Conservation (phyloP, 2,888 invertebrate genomes). For the Spilosoma lubricipeda region DNA sequence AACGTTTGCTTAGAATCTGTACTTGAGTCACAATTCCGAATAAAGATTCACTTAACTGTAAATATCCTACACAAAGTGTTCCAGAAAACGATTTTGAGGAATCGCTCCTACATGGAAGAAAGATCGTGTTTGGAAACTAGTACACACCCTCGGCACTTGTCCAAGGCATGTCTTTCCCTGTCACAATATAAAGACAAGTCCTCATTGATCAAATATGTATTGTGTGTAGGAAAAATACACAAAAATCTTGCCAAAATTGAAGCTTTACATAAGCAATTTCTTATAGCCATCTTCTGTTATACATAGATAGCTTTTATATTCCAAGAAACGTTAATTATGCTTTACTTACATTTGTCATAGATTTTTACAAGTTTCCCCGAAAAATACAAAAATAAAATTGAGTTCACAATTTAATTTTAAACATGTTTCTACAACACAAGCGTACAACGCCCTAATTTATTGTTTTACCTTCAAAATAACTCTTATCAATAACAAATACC, state of each 20-base stretch:
- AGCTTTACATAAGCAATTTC: neutral
- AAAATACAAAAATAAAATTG: neutral
- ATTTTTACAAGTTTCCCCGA: neutral
- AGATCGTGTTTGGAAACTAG: constrained; percentile 42
- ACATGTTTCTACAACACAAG: neutral
- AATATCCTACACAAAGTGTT: constrained; percentile 41
- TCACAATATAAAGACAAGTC: constrained; percentile 24
- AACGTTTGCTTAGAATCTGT: constrained; percentile 42
- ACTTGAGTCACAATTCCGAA: constrained; percentile 49
- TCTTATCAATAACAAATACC: neutral
- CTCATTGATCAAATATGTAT: neutral
- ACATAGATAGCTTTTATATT: neutral
- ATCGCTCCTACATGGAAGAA: constrained; percentile 42
- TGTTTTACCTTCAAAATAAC: neutral
- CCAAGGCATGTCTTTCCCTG: constrained; percentile 44
- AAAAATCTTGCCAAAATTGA: neutral
- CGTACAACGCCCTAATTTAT: neutral
- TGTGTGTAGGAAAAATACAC: neutral
- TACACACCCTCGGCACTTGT: constrained; percentile 49
- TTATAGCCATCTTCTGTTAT: neutral
- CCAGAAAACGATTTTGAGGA: constrained; percentile 47
- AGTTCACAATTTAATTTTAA: neutral
- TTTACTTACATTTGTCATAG: neutral
- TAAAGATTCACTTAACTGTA: constrained; percentile 45
- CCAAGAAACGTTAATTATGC: neutral